These are phyloP conservation scores for Drosophila nasuta DNA, from an alignment of 1,140 invertebrate species.

Conservation along the genomic window DNA sequence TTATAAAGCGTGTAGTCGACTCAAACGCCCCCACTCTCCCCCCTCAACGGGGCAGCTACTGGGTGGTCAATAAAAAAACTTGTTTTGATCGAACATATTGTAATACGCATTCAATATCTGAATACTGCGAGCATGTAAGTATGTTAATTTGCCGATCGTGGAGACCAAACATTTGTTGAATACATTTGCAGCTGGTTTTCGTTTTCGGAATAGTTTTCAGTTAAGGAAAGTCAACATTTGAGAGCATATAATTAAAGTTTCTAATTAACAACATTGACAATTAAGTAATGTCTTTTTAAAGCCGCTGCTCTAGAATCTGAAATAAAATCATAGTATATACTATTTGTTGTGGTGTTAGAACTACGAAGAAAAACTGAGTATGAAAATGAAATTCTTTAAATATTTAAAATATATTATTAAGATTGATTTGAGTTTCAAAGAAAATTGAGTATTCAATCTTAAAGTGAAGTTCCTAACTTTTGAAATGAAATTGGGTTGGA, in stretches of 20 bases:
- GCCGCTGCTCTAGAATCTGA: not conserved
- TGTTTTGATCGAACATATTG: slow-evolving; percentile 43
- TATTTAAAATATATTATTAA: too few species aligned
- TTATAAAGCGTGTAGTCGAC: slow-evolving; percentile 45
- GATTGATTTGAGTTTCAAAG: too few species aligned
- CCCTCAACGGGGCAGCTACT: slow-evolving; percentile 13
- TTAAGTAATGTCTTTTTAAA: not conserved
- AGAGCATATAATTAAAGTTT: slow-evolving; percentile 1
- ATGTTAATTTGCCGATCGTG: slow-evolving; percentile 76
- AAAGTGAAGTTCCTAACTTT: too few species aligned
- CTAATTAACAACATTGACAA: not conserved
- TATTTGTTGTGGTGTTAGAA: too few species aligned
- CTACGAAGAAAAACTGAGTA: too few species aligned
- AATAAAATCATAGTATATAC: too few species aligned
- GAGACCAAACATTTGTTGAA: slow-evolving; percentile 74
- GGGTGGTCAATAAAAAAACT: slow-evolving; percentile 65
- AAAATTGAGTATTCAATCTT: too few species aligned
- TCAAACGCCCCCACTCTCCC: not conserved
- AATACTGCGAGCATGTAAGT: slow-evolving; percentile 54
- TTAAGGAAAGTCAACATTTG: not conserved
- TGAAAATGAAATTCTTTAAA: too few species aligned
- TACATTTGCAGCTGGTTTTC: slow-evolving; percentile 64
- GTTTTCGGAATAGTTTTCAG: slow-evolving; percentile 34
- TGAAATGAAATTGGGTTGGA: too few species aligned
- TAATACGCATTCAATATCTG: slow-evolving; percentile 5